phyloP scores from a whole-genome alignment of 2,797 vertebrate genomes.

The Darevskia mixta region DNA sequence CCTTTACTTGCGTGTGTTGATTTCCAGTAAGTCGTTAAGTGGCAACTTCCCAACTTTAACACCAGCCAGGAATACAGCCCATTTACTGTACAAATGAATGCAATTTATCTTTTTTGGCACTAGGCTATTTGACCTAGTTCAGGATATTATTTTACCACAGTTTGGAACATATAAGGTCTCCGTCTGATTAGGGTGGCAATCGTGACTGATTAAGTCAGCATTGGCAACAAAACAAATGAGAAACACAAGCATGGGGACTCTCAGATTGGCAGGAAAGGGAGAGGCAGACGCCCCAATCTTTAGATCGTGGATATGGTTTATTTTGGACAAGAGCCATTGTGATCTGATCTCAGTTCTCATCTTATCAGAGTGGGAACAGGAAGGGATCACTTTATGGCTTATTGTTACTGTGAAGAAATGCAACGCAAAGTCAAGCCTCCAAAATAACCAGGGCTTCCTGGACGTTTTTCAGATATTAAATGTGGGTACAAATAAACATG shows the following conservation, averaged over 20 bases:
- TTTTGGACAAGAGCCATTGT: constrained; percentile 58
- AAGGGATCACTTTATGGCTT: constrained; percentile 9
- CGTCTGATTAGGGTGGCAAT: constrained; percentile 6
- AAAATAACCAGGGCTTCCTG: constrained; percentile 33
- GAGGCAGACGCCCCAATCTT: constrained; percentile 54
- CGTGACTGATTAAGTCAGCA: constrained; percentile 24
- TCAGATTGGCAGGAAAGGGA: constrained; percentile 62
- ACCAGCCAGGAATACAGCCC: not conserved
- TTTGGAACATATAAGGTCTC: constrained; percentile 9
- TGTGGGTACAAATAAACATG: constrained; percentile 9
- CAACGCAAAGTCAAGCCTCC: constrained; percentile 7
- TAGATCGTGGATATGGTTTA: constrained; percentile 57
- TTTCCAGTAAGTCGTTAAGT: constrained; percentile 8
- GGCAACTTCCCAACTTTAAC: constrained; percentile 29
- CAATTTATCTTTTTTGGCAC: constrained; percentile 31
- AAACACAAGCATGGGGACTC: constrained; percentile 42
- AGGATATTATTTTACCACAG: constrained; percentile 11
- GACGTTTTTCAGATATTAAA: not conserved
- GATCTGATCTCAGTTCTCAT: constrained; percentile 31
- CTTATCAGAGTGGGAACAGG: constrained; percentile 10
- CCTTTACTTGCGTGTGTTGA: not conserved
- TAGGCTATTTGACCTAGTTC: not conserved
- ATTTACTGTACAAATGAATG: not conserved
- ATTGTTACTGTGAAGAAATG: constrained; percentile 22
- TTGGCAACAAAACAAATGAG: constrained; percentile 60